phyloP scores from a whole-genome alignment of 2,797 vertebrate species.

The Propithecus perrieri region DNA sequence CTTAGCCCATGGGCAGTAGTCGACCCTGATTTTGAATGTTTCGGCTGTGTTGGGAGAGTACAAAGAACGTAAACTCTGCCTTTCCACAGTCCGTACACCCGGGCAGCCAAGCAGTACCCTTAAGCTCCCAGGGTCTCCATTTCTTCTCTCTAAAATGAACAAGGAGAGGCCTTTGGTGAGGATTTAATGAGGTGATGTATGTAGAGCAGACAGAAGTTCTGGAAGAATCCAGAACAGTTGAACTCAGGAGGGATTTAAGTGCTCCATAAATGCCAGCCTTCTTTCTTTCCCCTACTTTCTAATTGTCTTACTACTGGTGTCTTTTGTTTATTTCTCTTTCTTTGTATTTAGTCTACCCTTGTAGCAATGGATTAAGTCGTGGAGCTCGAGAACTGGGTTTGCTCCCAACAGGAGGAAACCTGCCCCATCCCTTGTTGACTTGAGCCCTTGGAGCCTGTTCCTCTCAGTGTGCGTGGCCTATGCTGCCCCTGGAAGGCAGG shows the following conservation, averaged over 20 bases:
- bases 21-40: not conserved
- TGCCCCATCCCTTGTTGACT: not conserved
- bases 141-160: slow-evolving; percentile 14
- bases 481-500: slow-evolving; percentile 41
- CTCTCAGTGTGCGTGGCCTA: not conserved
- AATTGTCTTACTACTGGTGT: not conserved
- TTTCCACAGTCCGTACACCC: not conserved
- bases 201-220: not conserved
- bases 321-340: not conserved
- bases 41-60: not conserved
- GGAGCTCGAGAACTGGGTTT: not conserved
- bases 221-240: not conserved
- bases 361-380: not conserved
- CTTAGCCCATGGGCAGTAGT: not conserved
- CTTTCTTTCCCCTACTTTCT: not conserved
- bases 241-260: not conserved
- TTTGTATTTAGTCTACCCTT: not conserved
- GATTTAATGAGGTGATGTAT: not conserved
- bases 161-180: not conserved
- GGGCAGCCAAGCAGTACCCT: not conserved
- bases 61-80: not conserved
- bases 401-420: not conserved
- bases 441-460: not conserved
- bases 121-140: not conserved
- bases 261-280: not conserved